Conservation (phyloP, 2,797 vertebrate species). For the Toxotes lorentzi region DNA sequence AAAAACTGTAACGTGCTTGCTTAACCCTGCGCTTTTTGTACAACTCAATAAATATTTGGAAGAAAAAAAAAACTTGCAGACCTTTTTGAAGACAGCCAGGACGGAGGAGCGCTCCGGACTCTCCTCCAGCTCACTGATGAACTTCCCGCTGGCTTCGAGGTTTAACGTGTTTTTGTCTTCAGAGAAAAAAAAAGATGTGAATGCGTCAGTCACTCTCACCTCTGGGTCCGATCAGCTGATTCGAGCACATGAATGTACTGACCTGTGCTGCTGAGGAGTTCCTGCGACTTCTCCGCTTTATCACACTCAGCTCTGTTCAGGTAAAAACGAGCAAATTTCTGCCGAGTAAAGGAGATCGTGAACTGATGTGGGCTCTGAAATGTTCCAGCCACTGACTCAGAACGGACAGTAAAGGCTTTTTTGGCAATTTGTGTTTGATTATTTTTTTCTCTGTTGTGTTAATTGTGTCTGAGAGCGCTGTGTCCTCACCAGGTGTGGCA, state of each 20-base stretch:
- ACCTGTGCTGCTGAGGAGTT: constrained; percentile 86
- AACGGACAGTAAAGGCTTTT: too few relatives aligned
- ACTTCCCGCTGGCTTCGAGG: constrained; percentile 26
- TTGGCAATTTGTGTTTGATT: too few relatives aligned
- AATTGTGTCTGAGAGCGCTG: background rate
- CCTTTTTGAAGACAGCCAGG: constrained; percentile 89
- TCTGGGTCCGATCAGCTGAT: background rate
- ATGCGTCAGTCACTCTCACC: background rate
- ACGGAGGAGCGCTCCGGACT: constrained; percentile 71
- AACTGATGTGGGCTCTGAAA: too few relatives aligned
- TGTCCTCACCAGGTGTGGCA: constrained; percentile 88
- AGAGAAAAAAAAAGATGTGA: background rate
- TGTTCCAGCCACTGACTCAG: too few relatives aligned
- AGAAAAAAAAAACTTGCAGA: too few relatives aligned
- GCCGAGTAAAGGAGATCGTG: background rate
- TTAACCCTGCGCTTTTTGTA: background rate
- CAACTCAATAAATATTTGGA: background rate
- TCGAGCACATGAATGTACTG: background rate
- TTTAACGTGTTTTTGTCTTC: constrained; percentile 11
- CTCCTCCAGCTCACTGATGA: background rate
- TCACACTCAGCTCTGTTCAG: constrained; percentile 72
- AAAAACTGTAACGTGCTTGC: background rate
- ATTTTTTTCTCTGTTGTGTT: too few relatives aligned
- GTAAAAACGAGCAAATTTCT: constrained; percentile 92
- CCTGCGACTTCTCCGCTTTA: constrained; percentile 63